Conservation (phyloP, 2,113 vertebrate genomes). For the Clinocottus analis region DNA sequence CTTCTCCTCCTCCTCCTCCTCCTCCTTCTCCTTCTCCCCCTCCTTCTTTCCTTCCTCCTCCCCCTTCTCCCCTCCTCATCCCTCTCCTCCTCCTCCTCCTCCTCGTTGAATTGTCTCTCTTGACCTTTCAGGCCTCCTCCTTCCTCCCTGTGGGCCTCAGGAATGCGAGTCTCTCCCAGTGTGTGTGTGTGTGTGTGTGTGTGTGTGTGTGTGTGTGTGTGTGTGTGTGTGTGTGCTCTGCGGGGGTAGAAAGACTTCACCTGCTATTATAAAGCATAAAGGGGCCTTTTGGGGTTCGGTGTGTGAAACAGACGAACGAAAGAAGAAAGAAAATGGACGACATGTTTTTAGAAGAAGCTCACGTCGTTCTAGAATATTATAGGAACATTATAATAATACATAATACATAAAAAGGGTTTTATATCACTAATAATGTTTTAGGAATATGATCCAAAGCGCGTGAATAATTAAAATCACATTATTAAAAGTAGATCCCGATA, state of each 20-base stretch:
- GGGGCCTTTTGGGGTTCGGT: not conserved
- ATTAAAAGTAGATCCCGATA: not conserved
- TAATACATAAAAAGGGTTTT: not conserved
- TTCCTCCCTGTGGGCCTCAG: conserved; percentile 52
- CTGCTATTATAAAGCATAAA: conserved; percentile 16
- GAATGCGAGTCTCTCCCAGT: conserved; percentile 42
- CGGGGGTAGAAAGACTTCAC: conserved; percentile 1
- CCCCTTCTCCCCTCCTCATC: not conserved
- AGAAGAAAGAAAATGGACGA: conserved; percentile 1
- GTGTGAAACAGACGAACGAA: not conserved
- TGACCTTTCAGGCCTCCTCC: conserved; percentile 45
- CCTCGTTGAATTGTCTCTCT: conserved; percentile 37
- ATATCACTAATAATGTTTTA: not conserved
- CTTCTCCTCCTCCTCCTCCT: not conserved
- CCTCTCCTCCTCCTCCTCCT: not conserved
- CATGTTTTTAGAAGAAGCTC: not conserved
- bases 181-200: not conserved
- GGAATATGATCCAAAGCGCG: not conserved
- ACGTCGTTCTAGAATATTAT: not conserved
- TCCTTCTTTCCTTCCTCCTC: too few species aligned
- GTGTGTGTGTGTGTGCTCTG: not conserved
- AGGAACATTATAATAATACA: not conserved
- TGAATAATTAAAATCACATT: not conserved
- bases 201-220: not conserved
- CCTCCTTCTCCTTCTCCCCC: too few species aligned